Conservation (phyloP, 2,888 invertebrate species). For the Tetragonisca angustula region DNA sequence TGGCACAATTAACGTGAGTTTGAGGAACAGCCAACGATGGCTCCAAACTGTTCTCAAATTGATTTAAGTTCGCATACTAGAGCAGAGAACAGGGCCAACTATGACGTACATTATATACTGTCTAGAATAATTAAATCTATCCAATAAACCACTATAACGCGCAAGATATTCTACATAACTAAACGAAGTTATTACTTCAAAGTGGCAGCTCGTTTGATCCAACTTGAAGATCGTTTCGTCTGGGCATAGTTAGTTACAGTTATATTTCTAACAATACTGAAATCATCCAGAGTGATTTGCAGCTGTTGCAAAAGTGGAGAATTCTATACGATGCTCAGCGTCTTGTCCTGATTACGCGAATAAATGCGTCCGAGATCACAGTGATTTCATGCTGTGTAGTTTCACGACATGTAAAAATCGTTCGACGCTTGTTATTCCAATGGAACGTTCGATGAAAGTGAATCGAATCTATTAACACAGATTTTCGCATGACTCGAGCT, state of each 20-base stretch:
- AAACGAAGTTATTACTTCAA: fast-evolving
- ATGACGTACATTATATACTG: slow-evolving; percentile 3
- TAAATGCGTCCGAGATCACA: slow-evolving; percentile 55
- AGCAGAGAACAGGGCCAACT: slow-evolving; percentile 8
- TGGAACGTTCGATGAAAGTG: slow-evolving; percentile 63
- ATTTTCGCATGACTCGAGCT: slow-evolving; percentile 2
- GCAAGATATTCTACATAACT: background rate
- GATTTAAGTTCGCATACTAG: slow-evolving; percentile 8
- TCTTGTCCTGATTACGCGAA: slow-evolving; percentile 71
- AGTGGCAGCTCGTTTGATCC: no score
- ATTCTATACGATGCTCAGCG: slow-evolving; percentile 47
- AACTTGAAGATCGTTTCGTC: background rate
- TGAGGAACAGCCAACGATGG: background rate
- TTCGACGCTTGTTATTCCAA: slow-evolving; percentile 67
- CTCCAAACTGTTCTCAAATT: slow-evolving; percentile 1
- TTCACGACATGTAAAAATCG: slow-evolving; percentile 57
- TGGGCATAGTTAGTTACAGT: background rate
- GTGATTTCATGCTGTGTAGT: slow-evolving; percentile 62
- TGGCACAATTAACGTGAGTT: background rate
- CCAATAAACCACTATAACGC: background rate
- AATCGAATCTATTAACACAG: slow-evolving; percentile 53
- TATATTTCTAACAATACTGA: slow-evolving; percentile 1
- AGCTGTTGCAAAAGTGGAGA: background rate
- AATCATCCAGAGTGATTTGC: background rate
- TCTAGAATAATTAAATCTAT: slow-evolving; percentile 3